These are phyloP conservation scores for Hydrozoanthus gracilis DNA, from an alignment of 92 coral and sea anemone genomes.

Conservation along the genomic window DNA sequence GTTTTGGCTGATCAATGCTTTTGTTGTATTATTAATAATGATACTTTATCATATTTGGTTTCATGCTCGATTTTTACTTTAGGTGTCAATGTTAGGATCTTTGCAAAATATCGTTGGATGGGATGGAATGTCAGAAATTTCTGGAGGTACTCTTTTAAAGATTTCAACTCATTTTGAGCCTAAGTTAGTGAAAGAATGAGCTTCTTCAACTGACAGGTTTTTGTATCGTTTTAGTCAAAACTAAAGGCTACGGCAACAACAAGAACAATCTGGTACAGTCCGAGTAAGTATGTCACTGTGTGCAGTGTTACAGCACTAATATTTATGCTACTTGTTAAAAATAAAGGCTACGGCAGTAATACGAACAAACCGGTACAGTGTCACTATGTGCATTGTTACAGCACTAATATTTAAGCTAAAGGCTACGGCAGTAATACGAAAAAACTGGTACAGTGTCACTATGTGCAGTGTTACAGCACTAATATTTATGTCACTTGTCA, in stretches of 20 bases:
- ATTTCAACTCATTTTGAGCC: background rate
- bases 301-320: too few relatives aligned
- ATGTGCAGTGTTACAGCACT: too few relatives aligned
- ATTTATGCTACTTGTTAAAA: background rate
- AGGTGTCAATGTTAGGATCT: constrained; percentile 90
- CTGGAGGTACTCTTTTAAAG: constrained; percentile 55
- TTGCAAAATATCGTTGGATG: constrained; percentile 90
- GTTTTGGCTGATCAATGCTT: too few relatives aligned
- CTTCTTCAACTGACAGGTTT: too few relatives aligned
- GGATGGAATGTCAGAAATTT: constrained; percentile 73
- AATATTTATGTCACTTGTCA: too few relatives aligned
- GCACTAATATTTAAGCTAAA: too few relatives aligned
- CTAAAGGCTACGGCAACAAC: constrained; percentile 65
- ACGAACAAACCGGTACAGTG: constrained; percentile 47
- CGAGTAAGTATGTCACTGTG: constrained; percentile 37
- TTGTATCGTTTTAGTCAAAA: constrained; percentile 36
- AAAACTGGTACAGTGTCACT: constrained; percentile 41
- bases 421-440: background rate
- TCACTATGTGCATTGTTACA: background rate
- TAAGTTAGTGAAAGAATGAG: background rate
- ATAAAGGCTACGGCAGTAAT: too few relatives aligned
- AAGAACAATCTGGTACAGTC: constrained; percentile 54
- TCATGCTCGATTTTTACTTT: background rate
- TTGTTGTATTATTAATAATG: too few relatives aligned
- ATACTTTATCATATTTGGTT: background rate